Evolutionary conservation across 2,113 vertebrate genomes (phyloP), one percentile per base, ranked within the genome.

Genomic region (Polyodon spathula): DNA sequence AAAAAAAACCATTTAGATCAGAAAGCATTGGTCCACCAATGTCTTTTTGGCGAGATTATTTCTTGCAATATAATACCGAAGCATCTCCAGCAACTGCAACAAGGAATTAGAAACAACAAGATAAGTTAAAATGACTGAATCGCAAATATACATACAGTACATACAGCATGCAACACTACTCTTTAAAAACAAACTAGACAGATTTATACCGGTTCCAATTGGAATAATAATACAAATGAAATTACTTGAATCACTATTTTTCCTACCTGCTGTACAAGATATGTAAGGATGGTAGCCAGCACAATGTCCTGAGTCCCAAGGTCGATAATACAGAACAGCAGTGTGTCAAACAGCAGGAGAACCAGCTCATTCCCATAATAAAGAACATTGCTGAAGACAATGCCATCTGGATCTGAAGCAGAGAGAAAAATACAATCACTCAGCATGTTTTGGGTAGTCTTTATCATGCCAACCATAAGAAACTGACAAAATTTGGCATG

Each of bases 31-130:
- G 55, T 68, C 71, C 63, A 69, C 73, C 59, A 65, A 60, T 0
- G 50, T 67, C 64, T 76, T 74, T 52, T 8, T 54, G 0, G 71
- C 60, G 43, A 58, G 62, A 5, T 77, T 73, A 10, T 62, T 68
- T 17, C 70, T 72, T 51, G 68, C 69, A 0, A 77, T 50, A 0
- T 41, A 42, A 0, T 62, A 37, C 0, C 73, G 62, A 37, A 73
- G 38, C 37, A 0, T 14, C 38, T 59, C 52, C 40, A 65, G 40
- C 15, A 9, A 11, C 64, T 68, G 11, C 15, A 42, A 44, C 37
- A 3, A 8, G 55, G 56, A 17, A 37, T 4, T 40, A 4, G 17
- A 27, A 14, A 56, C 11, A 37, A 9, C 16, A 15, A 12, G 38
- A 37, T 2, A 27, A 27, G 17, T 10, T 56, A 39, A 9, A 27